These are phyloP conservation scores for Scaptomyza parva DNA, from an alignment of 2,888 invertebrate genomes.

Conservation along the genomic window DNA sequence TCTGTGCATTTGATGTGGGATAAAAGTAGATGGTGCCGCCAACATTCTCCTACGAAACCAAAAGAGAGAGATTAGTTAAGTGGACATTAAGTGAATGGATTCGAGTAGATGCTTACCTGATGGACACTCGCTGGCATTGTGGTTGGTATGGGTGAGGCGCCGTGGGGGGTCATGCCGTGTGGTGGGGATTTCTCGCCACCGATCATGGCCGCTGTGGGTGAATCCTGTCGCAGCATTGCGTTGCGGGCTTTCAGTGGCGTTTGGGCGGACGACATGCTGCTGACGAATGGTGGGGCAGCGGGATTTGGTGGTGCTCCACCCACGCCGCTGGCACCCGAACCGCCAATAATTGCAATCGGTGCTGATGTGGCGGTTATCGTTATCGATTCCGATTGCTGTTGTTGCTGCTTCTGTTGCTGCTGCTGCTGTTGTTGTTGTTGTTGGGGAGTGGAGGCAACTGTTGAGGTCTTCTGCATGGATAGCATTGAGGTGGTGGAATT, in stretches of 20 bases:
- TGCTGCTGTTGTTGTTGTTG: conserved; percentile 76
- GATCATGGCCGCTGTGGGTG: conserved; percentile 80
- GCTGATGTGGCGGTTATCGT: conserved; percentile 59
- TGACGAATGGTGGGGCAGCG: conserved; percentile 77
- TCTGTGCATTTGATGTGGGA: conserved; percentile 87
- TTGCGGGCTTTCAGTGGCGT: conserved; percentile 81
- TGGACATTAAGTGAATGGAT: not conserved
- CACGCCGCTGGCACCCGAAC: not conserved
- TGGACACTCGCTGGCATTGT: conserved; percentile 83
- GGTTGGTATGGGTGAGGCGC: conserved; percentile 85
- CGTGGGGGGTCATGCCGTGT: conserved; percentile 85
- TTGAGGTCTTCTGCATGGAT: conserved; percentile 79
- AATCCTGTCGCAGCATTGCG: conserved; percentile 79
- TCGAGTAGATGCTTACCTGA: conserved; percentile 75
- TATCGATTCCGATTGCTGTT: conserved; percentile 61
- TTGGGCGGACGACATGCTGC: conserved; percentile 79
- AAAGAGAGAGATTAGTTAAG: conserved; percentile 22
- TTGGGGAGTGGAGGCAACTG: conserved; percentile 79
- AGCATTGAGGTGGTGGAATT: conserved; percentile 71
- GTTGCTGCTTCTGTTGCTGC: conserved; percentile 79
- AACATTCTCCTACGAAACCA: conserved; percentile 92
- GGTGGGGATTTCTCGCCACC: conserved; percentile 85
- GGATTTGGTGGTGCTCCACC: conserved; percentile 65
- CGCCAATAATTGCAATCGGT: conserved; percentile 65
- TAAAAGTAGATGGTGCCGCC: conserved; percentile 98